Base-by-base conservation (phyloP, 35 echinoderm and acorn worm species). In the Eucidaris tribuloides region DNA sequence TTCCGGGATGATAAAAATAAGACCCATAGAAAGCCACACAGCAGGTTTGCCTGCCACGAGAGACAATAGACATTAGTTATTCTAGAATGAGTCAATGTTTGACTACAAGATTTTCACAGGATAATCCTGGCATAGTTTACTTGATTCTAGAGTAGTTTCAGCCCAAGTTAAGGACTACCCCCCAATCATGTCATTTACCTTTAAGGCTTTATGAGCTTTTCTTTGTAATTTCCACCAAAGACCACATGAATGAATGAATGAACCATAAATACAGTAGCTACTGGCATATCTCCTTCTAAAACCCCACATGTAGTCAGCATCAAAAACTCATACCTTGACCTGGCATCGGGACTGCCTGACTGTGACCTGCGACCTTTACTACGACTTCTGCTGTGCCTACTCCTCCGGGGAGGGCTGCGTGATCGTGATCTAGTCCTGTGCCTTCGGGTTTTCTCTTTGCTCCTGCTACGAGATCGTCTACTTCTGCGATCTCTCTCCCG, bases 401-500 rank as follows among this genome's bases (percentile, higher is more conserved):
- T 33, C 17, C 65, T 20, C n/a, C 84, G 84, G 20, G 28, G 44
- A 36, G 76, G 56, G 39, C 77, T 58, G 17, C 58, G 27, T 3
- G 55, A 46, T 3, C 59, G 38, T 18, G 59, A 65, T 29, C 85
- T 79, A 17, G 34, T 52, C 81, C 77, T 79, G 23, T 59, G 84
- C 17, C 52, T 59, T 27, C 85, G 59, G 37, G 3, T 42, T 22
- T 58, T 52, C 9, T 88, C 77, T 24, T 62, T 58, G 19, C 57
- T 59, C 23, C 57, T 55, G 45, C 85, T 88, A 27, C 85, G 49
- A 28, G 85, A 88, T 25, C 85, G 56, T 40, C 76, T 64, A 18
- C 65, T 49, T 79, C 58, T 88, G 29, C 85, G 39, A 32, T 87
- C 84, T 63, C 77, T 50, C 22, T 77, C 74, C 39, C 76, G 46